These are phyloP conservation scores for Cyprinodon variegatus DNA, from an alignment of 2,113 vertebrate genomes.

Conservation along the genomic window DNA sequence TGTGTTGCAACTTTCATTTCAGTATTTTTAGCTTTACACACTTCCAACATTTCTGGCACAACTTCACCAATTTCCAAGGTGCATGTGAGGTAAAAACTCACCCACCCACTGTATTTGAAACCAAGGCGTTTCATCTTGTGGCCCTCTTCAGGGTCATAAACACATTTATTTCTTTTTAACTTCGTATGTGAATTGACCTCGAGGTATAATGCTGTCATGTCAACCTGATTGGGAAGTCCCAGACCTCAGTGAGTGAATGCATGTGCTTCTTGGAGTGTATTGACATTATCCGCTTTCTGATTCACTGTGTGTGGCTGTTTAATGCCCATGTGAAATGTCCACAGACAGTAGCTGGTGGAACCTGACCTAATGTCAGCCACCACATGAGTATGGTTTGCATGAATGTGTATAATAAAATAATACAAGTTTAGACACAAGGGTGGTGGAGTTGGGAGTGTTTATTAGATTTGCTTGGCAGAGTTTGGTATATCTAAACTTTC, in stretches of 20 bases:
- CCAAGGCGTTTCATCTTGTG: too few species aligned
- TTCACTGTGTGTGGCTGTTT: slow-evolving; percentile 53
- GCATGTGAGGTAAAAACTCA: too few species aligned
- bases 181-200: slow-evolving; percentile 37
- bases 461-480: slow-evolving; percentile 75
- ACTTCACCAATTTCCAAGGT: too few species aligned
- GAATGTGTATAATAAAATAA: slow-evolving; percentile 56
- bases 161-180: slow-evolving; percentile 41
- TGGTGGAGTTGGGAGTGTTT: slow-evolving; percentile 63
- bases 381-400: slow-evolving; percentile 27
- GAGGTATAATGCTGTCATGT: slow-evolving; percentile 37
- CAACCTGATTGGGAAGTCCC: slow-evolving; percentile 38
- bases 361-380: slow-evolving; percentile 59
- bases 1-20: too few species aligned
- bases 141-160: too few species aligned
- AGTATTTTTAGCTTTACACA: not conserved
- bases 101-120: too few species aligned
- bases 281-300: slow-evolving; percentile 64
- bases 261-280: slow-evolving; percentile 40
- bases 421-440: slow-evolving; percentile 65
- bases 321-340: slow-evolving; percentile 57
- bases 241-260: slow-evolving; percentile 40
- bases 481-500: slow-evolving; percentile 66
- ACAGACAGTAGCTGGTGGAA: slow-evolving; percentile 45
- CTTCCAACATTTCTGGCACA: too few species aligned